Evolutionary conservation across 2,113 vertebrate genomes (phyloP), one percentile per base, ranked within the genome.

Genomic region (Carassius carassius): DNA sequence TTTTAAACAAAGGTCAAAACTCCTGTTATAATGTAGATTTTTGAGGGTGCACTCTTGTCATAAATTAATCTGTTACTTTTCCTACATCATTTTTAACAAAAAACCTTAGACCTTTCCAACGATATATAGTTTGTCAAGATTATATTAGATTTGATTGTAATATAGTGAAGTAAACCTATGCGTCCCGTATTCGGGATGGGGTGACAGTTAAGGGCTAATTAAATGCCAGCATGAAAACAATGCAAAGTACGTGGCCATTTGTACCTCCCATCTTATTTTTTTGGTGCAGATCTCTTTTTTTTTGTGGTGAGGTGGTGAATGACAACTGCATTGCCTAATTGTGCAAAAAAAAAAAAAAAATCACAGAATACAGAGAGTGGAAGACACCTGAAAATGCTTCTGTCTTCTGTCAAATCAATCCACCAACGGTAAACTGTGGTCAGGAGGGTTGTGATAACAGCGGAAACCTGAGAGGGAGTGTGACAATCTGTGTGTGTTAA

Each of bases 321-420:
- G n/a, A 62, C 54, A 83, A n/a, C 69, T 62, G 76, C 25, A 51
- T 84, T 62, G 67, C 41, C 44, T 60, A 75, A 54, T 86, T 86
- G 85, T 88, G 79, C 78, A 84, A 86, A 76, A 29, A 29, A 29
- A 29, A 1, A 1, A 29, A 29, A 29, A 29, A 1, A 74, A 65
- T 70, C 19, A 75, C 14, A 63, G 75, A 78, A 78, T 35, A 8
- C 73, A 74, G 63, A 73, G 73, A 69, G 70, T 41, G 35, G 10
- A 69, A 69, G n/a, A 73, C 84, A 87, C 86, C 86, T 87, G 88
- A 85, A 70, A 81, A 32, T 54, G 60, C 49, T 84, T 44, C 67
- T 69, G 19, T 72, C 54, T 12, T 77, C 86, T 89, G 84, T 84
- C 84, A 89, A 89, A 89, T 89, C 76, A 83, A 63, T 78, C 74